These are phyloP conservation scores for Nothura maculosa DNA, from an alignment of 2,797 vertebrate genomes.

Conservation along the genomic window DNA sequence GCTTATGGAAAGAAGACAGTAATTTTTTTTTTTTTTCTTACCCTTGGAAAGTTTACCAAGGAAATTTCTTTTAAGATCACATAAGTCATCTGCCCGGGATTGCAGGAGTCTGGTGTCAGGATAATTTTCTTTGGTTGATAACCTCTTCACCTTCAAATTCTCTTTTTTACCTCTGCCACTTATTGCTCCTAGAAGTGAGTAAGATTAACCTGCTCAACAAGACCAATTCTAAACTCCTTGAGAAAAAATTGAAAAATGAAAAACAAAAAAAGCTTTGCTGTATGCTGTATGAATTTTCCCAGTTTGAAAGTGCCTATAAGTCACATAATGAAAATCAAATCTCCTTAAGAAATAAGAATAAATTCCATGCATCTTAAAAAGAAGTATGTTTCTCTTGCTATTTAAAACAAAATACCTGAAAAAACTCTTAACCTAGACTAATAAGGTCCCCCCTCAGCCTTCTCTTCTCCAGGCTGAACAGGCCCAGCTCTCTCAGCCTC, in stretches of 20 bases:
- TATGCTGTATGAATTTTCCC: neutral
- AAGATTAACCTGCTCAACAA: constrained; percentile 65
- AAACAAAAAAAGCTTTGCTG: neutral
- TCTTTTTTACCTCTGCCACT: constrained; percentile 71
- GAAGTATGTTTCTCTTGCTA: neutral
- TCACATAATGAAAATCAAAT: neutral
- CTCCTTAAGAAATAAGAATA: neutral
- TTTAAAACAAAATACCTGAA: neutral
- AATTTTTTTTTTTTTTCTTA: neutral
- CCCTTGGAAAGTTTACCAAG: constrained; percentile 32
- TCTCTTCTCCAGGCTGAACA: too few relatives aligned
- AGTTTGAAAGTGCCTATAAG: neutral
- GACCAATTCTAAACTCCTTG: constrained; percentile 52
- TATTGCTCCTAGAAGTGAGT: constrained; percentile 47
- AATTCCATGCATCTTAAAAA: neutral
- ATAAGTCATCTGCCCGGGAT: constrained; percentile 66
- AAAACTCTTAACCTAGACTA: neutral
- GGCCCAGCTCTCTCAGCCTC: too few relatives aligned
- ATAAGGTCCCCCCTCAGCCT: too few relatives aligned
- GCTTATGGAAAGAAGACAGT: neutral
- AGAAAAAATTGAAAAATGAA: neutral
- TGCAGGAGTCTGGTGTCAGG: constrained; percentile 72
- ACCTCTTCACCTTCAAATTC: constrained; percentile 76
- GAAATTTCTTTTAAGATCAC: constrained; percentile 73
- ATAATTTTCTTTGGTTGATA: constrained; percentile 78